Conservation (phyloP, 2,113 vertebrate species). For the Cebus imitator region DNA sequence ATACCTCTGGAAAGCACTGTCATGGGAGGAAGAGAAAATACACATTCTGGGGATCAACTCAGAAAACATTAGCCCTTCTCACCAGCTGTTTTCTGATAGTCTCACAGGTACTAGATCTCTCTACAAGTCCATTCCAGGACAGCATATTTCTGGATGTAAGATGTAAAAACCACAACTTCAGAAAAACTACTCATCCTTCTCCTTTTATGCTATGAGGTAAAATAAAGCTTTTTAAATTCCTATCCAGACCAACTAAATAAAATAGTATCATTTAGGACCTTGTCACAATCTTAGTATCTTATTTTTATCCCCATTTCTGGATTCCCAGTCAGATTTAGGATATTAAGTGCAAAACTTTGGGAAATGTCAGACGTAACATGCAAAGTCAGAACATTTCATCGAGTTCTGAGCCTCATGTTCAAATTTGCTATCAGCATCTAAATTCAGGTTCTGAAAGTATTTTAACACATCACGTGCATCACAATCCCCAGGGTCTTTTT, state of each 20-base stretch:
- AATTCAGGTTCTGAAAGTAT: neutral
- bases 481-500: neutral
- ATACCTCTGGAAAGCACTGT: neutral
- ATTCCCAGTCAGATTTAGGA: neutral
- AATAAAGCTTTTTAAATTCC: constrained; percentile 18
- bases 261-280: neutral
- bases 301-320: neutral
- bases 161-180: constrained; percentile 18
- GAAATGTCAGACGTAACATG: neutral
- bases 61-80: neutral
- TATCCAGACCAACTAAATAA: neutral
- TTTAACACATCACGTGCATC: neutral
- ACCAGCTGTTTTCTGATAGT: neutral
- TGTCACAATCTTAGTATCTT: neutral
- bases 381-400: neutral
- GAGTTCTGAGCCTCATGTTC: neutral
- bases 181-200: neutral
- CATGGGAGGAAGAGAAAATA: neutral
- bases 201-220: neutral
- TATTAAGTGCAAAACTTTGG: neutral
- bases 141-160: neutral
- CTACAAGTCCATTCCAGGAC: neutral
- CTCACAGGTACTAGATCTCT: neutral
- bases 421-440: neutral
- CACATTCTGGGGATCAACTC: neutral